phyloP scores from a whole-genome alignment of 2,888 invertebrate species.

The Crioceris asparagi region DNA sequence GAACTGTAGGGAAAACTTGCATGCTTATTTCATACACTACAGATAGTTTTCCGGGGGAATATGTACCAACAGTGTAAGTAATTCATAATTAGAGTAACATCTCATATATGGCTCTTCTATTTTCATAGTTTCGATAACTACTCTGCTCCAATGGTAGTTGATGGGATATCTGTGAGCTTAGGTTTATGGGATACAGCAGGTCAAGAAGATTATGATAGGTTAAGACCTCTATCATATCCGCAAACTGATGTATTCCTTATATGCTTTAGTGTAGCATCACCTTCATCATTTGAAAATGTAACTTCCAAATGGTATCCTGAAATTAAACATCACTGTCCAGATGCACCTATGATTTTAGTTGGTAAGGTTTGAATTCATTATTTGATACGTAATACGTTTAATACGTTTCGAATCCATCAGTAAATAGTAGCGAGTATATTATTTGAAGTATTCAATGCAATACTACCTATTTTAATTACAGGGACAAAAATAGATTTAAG shows the following conservation, averaged over 20 bases:
- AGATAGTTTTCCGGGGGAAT: slow-evolving; percentile 88
- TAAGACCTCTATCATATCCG: slow-evolving; percentile 93
- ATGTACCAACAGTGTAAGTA: slow-evolving; percentile 89
- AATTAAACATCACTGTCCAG: slow-evolving; percentile 99
- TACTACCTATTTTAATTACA: slow-evolving; percentile 37
- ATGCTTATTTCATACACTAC: slow-evolving; percentile 90
- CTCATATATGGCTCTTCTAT: too few species aligned
- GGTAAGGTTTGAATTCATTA: too few species aligned
- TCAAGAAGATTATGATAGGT: slow-evolving; percentile 94
- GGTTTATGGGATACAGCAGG: slow-evolving; percentile 98
- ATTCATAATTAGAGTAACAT: too few species aligned
- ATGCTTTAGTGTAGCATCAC: slow-evolving; percentile 98
- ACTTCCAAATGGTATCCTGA: slow-evolving; percentile 99
- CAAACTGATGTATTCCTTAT: slow-evolving; percentile 99
- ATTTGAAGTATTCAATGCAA: too few species aligned
- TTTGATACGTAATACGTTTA: too few species aligned
- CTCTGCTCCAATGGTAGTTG: slow-evolving; percentile 97
- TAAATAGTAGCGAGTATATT: too few species aligned
- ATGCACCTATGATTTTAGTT: slow-evolving; percentile 96
- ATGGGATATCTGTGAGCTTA: slow-evolving; percentile 91
- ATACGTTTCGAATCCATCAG: too few species aligned
- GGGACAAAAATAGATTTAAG: slow-evolving; percentile 98
- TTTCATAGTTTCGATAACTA: slow-evolving; percentile 89
- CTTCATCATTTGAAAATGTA: slow-evolving; percentile 98
- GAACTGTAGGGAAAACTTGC: slow-evolving; percentile 89